Conservation (phyloP, 2,888 invertebrate species). For the Ethmia dodecea region DNA sequence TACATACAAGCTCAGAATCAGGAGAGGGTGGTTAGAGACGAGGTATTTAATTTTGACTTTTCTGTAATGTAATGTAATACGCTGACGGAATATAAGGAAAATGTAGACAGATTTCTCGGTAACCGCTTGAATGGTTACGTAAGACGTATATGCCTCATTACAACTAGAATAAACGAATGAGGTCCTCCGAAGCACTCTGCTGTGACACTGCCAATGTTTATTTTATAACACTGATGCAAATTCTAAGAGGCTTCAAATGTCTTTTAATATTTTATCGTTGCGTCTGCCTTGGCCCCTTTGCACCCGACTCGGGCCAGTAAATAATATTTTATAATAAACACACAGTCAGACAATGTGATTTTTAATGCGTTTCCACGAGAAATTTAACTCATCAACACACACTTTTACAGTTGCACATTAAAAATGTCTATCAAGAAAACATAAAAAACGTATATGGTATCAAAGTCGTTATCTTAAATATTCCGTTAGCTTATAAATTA, state of each 20-base stretch:
- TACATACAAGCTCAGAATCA: no score
- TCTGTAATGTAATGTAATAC: no score
- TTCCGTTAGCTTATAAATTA: conserved; percentile 10
- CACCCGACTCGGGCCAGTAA: conserved; percentile 1
- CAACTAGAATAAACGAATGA: background rate
- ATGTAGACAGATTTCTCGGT: no score
- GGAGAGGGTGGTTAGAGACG: no score
- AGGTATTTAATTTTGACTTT: no score
- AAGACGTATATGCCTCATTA: no score
- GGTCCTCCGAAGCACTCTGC: background rate
- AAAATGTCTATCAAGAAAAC: no score
- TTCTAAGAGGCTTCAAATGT: conserved; percentile 2
- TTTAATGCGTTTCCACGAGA: conserved; percentile 1
- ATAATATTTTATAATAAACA: conserved; percentile 3
- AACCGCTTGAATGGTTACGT: no score
- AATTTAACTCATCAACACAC: no score
- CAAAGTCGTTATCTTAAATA: conserved; percentile 3
- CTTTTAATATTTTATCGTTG: conserved; percentile 3
- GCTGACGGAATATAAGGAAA: no score
- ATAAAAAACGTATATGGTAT: conserved; percentile 1
- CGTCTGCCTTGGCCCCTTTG: conserved; percentile 12
- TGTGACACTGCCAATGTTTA: conserved; percentile 10
- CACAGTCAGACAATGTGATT: background rate
- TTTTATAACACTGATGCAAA: conserved; percentile 4
- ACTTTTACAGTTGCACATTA: background rate